phyloP scores from a whole-genome alignment of 2,113 vertebrate species.

The Sebastes schlegelii region DNA sequence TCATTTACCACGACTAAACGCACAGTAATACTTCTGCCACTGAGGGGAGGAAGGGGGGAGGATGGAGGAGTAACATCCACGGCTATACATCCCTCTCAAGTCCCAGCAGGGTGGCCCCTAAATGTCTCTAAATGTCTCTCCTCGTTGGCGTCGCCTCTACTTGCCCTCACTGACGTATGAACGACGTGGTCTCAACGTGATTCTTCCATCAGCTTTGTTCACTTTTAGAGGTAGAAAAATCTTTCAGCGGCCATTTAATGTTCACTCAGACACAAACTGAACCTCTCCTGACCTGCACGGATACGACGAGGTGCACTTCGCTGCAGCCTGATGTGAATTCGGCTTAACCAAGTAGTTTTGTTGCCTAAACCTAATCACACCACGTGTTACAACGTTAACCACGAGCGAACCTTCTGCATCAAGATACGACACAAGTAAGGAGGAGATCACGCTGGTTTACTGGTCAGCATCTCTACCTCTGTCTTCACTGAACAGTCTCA shows the following conservation, averaged over 20 bases:
- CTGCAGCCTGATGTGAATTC: no score
- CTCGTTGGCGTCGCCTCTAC: not conserved
- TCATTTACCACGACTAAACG: slow-evolving; percentile 81
- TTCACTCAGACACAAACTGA: not conserved
- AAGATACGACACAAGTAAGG: not conserved
- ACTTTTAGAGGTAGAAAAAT: slow-evolving; percentile 58
- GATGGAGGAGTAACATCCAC: slow-evolving; percentile 43
- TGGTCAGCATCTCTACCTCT: slow-evolving; percentile 30
- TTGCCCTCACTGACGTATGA: slow-evolving; percentile 1
- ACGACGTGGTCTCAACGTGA: not conserved
- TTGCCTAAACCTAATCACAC: no score
- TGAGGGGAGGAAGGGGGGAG: slow-evolving; percentile 36
- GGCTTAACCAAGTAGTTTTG: not conserved
- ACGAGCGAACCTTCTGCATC: not conserved
- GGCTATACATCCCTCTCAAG: slow-evolving; percentile 40
- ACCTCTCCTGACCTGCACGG: not conserved
- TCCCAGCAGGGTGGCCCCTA: slow-evolving; percentile 7
- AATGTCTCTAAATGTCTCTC: slow-evolving; percentile 17
- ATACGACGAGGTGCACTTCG: no score
- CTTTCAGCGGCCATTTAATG: not conserved
- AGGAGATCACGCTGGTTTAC: not conserved
- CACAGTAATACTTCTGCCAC: slow-evolving; percentile 73
- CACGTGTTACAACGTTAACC: not conserved
- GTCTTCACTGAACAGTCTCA: not conserved
- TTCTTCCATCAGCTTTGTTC: slow-evolving; percentile 3